Evolutionary conservation across 2,113 vertebrate species (phyloP).

Genomic region (Trichomycterus rosablanca): DNA sequence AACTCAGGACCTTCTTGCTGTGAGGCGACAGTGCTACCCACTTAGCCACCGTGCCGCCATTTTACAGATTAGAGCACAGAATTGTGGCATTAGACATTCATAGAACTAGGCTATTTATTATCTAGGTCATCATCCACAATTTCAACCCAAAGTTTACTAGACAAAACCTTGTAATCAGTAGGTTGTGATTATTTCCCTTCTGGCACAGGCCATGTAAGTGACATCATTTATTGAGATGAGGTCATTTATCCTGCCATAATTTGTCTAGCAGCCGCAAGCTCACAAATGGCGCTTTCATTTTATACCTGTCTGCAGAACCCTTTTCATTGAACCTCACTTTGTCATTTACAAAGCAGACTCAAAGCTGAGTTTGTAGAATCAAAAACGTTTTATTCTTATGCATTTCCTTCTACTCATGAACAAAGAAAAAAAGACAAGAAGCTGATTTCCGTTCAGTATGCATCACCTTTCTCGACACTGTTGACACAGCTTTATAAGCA

Average conservation of each 20-base stretch:
- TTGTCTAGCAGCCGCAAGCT: conserved; percentile 22
- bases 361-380: too few species aligned
- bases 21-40: too few species aligned
- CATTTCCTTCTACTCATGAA: not conserved
- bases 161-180: too few species aligned
- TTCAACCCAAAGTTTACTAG: too few species aligned
- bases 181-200: conserved; percentile 35
- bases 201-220: conserved; percentile 24
- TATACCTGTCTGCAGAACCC: conserved; percentile 15
- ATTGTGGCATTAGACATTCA: too few species aligned
- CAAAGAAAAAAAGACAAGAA: conserved; percentile 1
- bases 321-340: too few species aligned
- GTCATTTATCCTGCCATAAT: conserved; percentile 30
- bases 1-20: too few species aligned
- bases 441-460: conserved; percentile 1
- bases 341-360: too few species aligned
- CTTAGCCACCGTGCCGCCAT: too few species aligned
- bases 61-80: too few species aligned
- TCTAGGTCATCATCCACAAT: too few species aligned
- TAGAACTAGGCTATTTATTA: too few species aligned
- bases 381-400: not conserved
- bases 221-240: conserved; percentile 34
- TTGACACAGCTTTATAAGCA: conserved; percentile 24
- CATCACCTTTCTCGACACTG: conserved; percentile 26
- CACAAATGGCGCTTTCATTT: conserved; percentile 30